Conservation (phyloP, 2,113 vertebrate species). For the Calonectris borealis region DNA sequence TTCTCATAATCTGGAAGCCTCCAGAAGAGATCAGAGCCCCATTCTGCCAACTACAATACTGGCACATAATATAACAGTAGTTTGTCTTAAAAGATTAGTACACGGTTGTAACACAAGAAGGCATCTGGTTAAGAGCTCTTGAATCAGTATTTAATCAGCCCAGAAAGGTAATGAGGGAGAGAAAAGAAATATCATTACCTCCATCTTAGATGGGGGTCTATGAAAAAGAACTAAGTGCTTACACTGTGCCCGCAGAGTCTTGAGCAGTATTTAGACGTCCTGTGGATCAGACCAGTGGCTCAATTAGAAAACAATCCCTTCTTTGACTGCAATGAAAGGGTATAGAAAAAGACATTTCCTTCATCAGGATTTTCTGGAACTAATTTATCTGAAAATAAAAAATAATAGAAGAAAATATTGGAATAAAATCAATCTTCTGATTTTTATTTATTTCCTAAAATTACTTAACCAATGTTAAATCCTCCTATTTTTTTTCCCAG, state of each 20-base stretch:
- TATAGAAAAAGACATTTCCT: background rate
- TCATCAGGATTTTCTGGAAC: background rate
- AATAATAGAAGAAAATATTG: background rate
- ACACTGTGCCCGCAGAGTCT: background rate
- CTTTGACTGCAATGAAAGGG: background rate
- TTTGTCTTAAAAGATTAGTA: background rate
- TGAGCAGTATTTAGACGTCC: background rate
- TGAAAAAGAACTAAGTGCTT: background rate
- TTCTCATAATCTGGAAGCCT: background rate
- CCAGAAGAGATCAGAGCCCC: background rate
- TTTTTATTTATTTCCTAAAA: background rate
- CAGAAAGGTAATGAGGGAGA: background rate
- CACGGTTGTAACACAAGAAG: accelerated
- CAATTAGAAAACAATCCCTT: background rate
- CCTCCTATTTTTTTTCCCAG: background rate
- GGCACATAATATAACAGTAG: background rate
- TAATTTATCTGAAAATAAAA: background rate
- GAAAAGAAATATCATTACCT: background rate
- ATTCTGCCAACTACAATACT: background rate
- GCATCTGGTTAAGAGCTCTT: background rate
- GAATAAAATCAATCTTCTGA: background rate
- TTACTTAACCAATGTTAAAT: background rate
- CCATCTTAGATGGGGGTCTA: background rate
- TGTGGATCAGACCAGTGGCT: background rate
- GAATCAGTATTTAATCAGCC: slow-evolving; percentile 7